These are phyloP conservation scores for Drosophila asahinai DNA, from an alignment of 1,140 invertebrate genomes.

Conservation along the genomic window DNA sequence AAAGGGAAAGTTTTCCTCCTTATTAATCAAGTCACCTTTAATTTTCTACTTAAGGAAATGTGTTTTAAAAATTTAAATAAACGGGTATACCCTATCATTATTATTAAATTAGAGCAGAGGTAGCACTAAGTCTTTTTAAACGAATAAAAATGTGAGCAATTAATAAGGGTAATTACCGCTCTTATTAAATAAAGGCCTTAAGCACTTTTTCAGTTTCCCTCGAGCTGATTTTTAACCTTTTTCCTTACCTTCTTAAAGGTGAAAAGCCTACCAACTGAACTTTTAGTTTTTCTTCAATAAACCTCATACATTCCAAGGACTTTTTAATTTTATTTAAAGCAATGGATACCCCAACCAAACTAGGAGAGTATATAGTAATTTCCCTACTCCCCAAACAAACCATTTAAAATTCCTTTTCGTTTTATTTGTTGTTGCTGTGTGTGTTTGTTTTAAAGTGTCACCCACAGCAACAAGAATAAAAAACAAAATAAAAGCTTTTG, in stretches of 20 bases:
- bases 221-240: not conserved
- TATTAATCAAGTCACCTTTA: not conserved
- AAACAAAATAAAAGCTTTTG: constrained; percentile 25
- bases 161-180: constrained; percentile 7
- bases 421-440: constrained; percentile 6
- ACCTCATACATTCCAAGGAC: not conserved
- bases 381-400: not conserved
- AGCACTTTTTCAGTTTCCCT: constrained; percentile 1
- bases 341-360: not conserved
- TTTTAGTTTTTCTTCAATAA: not conserved
- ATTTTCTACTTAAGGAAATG: not conserved
- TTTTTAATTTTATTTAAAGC: not conserved
- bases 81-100: not conserved
- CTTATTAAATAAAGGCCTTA: not conserved
- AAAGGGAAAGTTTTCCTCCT: not conserved
- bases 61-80: no score
- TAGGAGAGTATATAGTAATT: constrained; percentile 13
- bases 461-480: constrained; percentile 10
- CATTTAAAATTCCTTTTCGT: constrained; percentile 24
- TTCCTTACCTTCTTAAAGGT: not conserved
- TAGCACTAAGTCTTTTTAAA: not conserved
- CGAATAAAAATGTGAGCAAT: constrained; percentile 4
- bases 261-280: not conserved
- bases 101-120: not conserved
- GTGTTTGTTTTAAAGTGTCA: constrained; percentile 41